Evolutionary conservation across 2,888 invertebrate genomes (phyloP).

Genomic region (Miltochrista miniata): DNA sequence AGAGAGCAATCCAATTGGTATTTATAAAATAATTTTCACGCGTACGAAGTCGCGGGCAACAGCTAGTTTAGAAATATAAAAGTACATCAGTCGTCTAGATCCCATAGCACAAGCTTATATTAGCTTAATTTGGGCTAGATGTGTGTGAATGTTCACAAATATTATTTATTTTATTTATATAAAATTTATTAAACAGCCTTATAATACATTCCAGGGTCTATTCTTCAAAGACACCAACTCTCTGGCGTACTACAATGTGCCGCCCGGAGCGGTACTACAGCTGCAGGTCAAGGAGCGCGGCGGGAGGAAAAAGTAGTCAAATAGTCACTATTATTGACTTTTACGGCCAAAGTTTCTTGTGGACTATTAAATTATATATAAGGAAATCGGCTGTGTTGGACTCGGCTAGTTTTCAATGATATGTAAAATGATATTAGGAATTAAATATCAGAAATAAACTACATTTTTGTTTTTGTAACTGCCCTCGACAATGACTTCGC

Average conservation of each 20-base stretch:
- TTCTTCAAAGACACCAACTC: constrained; percentile 99
- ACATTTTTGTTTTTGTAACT: background rate
- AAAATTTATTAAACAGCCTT: too few relatives aligned
- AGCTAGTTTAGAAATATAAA: too few relatives aligned
- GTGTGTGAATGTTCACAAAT: too few relatives aligned
- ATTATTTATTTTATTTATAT: too few relatives aligned
- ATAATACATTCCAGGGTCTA: constrained; percentile 88
- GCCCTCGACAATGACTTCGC: too few relatives aligned
- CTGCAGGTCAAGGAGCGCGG: constrained; percentile 98
- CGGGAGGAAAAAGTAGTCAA: constrained; percentile 95
- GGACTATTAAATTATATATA: background rate
- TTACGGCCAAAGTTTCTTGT: background rate
- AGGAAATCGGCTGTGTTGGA: background rate
- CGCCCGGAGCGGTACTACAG: constrained; percentile 91
- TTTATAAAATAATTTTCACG: too few relatives aligned
- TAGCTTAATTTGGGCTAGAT: too few relatives aligned
- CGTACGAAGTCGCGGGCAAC: too few relatives aligned
- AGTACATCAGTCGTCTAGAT: too few relatives aligned
- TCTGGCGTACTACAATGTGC: constrained; percentile 97
- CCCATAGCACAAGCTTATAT: too few relatives aligned
- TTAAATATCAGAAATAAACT: background rate
- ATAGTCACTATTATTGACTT: background rate
- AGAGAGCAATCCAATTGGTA: too few relatives aligned
- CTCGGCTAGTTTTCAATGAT: background rate
- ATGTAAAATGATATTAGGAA: background rate